Conservation (phyloP, 2,888 invertebrate genomes). For the Lasioglossum marginatum region DNA sequence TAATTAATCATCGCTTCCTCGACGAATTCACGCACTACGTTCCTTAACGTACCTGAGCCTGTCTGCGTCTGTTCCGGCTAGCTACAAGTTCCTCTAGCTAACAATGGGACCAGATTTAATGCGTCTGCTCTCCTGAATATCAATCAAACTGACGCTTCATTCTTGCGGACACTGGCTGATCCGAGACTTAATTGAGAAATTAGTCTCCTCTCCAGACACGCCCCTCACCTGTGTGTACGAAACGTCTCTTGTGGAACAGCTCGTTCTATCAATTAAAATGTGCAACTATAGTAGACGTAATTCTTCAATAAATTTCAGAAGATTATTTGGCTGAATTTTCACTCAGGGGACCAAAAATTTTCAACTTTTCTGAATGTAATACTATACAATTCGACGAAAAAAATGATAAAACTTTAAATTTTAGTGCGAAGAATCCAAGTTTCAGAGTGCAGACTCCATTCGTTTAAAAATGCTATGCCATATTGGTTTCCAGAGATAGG, state of each 20-base stretch:
- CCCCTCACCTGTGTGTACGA: not conserved
- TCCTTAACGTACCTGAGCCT: not conserved
- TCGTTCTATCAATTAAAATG: no score
- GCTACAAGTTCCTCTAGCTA: constrained; percentile 9
- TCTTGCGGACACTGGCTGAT: constrained; percentile 1
- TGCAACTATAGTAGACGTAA: no score
- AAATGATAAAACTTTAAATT: no score
- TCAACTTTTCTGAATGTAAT: no score
- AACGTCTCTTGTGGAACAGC: not conserved
- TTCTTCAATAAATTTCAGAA: not conserved
- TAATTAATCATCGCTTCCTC: constrained; percentile 76
- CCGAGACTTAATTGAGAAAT: constrained; percentile 14
- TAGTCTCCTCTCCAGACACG: not conserved
- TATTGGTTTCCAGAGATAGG: no score
- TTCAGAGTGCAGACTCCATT: no score
- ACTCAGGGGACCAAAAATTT: no score
- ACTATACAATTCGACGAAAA: no score
- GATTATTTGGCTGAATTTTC: not conserved
- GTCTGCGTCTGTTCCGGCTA: constrained; percentile 13
- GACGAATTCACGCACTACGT: constrained; percentile 10
- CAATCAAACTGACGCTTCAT: not conserved
- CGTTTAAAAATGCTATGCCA: no score
- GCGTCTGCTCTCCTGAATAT: constrained; percentile 29
- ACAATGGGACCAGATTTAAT: constrained; percentile 26
- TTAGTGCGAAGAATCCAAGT: no score